Evolutionary conservation across 2,113 vertebrate species (phyloP).

Genomic region (Trichomycterus rosablanca): DNA sequence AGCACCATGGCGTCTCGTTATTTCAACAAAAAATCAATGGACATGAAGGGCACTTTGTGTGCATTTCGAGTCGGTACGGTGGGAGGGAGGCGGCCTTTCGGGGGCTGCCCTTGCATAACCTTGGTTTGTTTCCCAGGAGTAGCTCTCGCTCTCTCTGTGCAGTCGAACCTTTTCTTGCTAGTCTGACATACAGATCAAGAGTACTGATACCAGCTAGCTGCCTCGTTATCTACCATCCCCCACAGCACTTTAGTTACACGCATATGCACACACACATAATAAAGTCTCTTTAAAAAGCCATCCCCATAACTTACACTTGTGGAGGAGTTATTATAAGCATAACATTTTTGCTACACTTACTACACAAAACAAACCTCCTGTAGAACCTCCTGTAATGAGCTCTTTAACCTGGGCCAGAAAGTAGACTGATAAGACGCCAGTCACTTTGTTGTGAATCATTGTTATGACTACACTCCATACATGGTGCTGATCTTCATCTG

Average conservation of each 20-base stretch:
- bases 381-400: background rate
- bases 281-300: background rate
- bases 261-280: background rate
- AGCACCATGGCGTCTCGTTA: constrained; percentile 37
- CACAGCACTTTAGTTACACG: constrained; percentile 1
- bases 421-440: constrained; percentile 25
- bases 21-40: constrained; percentile 44
- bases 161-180: constrained; percentile 34
- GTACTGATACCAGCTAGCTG: constrained; percentile 43
- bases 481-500: background rate
- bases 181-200: constrained; percentile 33
- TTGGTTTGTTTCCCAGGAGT: constrained; percentile 42
- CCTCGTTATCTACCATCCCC: constrained; percentile 30
- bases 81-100: constrained; percentile 2
- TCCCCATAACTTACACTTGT: constrained; percentile 27
- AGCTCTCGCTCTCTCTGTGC: constrained; percentile 23
- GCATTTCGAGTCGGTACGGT: constrained; percentile 6
- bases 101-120: constrained; percentile 45
- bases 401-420: constrained; percentile 7
- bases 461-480: constrained; percentile 27
- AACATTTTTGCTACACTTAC: background rate
- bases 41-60: constrained; percentile 45
- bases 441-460: constrained; percentile 37
- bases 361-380: background rate
- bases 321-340: background rate